Conservation (phyloP, 2,888 invertebrate genomes). For the Sipha maydis region DNA sequence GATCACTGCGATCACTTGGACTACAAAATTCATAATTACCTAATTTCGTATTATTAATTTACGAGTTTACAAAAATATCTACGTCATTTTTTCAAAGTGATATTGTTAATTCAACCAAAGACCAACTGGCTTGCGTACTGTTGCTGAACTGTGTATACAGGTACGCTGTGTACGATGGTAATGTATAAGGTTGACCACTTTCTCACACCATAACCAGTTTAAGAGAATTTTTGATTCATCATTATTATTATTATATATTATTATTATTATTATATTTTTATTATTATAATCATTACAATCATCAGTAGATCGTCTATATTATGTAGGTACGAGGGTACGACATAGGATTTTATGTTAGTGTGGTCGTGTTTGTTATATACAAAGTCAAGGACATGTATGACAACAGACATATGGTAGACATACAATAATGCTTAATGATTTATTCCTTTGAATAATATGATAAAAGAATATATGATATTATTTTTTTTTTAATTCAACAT, state of each 20-base stretch:
- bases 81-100: conserved; percentile 51
- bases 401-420: background rate
- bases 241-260: conserved; percentile 4
- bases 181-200: conserved; percentile 57
- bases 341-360: background rate
- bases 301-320: conserved; percentile 2
- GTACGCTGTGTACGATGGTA: conserved; percentile 19
- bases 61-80: conserved; percentile 2
- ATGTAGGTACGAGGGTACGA: background rate
- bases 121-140: conserved; percentile 43
- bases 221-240: conserved; percentile 34
- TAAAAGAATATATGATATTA: background rate
- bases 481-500: background rate
- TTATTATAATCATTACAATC: conserved; percentile 18
- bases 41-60: background rate
- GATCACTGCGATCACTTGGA: conserved; percentile 16
- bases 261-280: background rate
- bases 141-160: conserved; percentile 48
- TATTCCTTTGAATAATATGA: background rate
- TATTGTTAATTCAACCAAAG: conserved; percentile 24
- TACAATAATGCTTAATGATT: conserved; percentile 13
- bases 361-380: background rate
- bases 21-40: conserved; percentile 31
- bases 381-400: conserved; percentile 37
- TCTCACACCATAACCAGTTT: conserved; percentile 60